phyloP scores from a whole-genome alignment of 2,888 invertebrate genomes.

The Dermolepida albohirtum region DNA sequence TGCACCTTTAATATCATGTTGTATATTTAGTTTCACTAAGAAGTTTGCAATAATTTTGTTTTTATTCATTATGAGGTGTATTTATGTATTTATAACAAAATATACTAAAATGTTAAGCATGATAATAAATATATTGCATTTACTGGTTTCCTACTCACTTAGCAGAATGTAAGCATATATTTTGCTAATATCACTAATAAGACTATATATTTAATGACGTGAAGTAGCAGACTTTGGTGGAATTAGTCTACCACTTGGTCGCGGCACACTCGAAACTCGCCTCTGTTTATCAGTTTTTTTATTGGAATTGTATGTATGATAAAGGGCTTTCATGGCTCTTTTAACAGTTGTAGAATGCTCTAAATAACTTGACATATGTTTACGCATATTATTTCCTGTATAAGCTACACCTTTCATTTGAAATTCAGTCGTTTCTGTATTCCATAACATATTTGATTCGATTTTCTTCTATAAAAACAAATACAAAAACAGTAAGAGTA shows the following conservation, averaged over 20 bases:
- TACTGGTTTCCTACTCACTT: too few species aligned
- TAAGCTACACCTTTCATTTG: conserved; percentile 98
- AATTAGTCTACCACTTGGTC: conserved; percentile 48
- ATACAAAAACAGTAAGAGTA: conserved; percentile 39
- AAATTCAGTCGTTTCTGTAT: conserved; percentile 99
- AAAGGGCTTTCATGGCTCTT: conserved; percentile 61
- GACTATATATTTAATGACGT: conserved; percentile 24
- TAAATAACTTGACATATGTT: conserved; percentile 68
- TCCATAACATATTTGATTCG: conserved; percentile 94
- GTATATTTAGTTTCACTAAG: too few species aligned
- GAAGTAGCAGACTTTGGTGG: conserved; percentile 42
- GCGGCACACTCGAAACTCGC: conserved; percentile 54
- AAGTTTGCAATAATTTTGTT: too few species aligned
- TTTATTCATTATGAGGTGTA: too few species aligned
- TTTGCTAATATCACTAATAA: too few species aligned
- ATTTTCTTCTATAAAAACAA: conserved; percentile 77
- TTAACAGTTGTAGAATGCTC: conserved; percentile 54
- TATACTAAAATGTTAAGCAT: too few species aligned
- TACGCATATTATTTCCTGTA: conserved; percentile 98
- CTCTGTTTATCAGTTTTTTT: conserved; percentile 50
- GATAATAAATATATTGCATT: too few species aligned
- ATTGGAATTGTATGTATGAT: conserved; percentile 59
- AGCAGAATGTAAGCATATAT: too few species aligned
- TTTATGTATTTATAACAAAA: too few species aligned
- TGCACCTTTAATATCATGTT: too few species aligned